phyloP scores from a whole-genome alignment of 2,113 vertebrate species.

The Gavia stellata region DNA sequence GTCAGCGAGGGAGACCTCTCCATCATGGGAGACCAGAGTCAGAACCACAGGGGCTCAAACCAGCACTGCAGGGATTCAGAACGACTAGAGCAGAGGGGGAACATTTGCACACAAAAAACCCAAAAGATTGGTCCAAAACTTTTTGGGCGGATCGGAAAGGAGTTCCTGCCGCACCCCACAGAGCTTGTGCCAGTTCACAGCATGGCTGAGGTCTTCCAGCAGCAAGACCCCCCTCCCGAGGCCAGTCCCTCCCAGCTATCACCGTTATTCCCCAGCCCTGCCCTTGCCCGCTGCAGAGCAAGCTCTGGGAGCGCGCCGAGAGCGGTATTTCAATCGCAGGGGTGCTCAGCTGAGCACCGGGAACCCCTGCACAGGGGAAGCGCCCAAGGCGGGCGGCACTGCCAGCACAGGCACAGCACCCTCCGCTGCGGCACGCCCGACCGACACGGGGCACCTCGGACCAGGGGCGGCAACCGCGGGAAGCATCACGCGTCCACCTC shows the following conservation, averaged over 20 bases:
- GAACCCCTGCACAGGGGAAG: not conserved
- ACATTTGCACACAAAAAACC: not conserved
- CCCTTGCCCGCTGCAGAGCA: not conserved
- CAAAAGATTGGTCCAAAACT: too few relatives aligned
- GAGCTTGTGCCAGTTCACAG: not conserved
- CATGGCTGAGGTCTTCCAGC: not conserved
- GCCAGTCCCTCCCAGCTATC: not conserved
- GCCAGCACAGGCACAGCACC: not conserved
- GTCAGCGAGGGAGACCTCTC: not conserved
- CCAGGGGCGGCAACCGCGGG: fast-evolving
- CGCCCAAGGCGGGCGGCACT: not conserved
- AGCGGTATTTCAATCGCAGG: fast-evolving
- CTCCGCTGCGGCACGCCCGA: not conserved
- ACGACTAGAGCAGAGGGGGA: not conserved
- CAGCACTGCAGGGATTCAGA: too few relatives aligned
- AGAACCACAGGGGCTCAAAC: fast-evolving
- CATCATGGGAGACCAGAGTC: not conserved
- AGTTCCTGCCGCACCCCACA: not conserved
- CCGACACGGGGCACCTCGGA: fast-evolving
- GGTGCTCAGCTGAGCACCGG: not conserved
- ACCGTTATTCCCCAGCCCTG: fast-evolving
- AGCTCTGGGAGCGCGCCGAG: not conserved
- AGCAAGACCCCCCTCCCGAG: too few relatives aligned
- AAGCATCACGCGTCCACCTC: fast-evolving
- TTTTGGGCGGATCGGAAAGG: not conserved